phyloP scores from a whole-genome alignment of 1,140 invertebrate genomes.

The Aleiodes sp. region DNA sequence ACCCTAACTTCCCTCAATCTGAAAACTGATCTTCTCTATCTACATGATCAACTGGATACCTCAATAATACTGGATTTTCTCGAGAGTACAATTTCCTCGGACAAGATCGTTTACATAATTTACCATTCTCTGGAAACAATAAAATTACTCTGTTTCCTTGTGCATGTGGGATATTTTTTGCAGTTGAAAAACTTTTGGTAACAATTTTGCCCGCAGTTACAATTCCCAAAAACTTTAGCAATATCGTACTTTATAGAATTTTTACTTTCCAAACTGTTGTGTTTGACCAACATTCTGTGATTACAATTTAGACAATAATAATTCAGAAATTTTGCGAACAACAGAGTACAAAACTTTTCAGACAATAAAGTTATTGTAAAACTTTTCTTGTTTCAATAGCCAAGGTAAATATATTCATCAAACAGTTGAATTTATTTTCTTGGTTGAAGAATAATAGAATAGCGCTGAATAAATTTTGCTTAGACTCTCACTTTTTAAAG shows the following conservation, averaged over 20 bases:
- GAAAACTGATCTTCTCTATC: no score
- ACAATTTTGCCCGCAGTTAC: background rate
- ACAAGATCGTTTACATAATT: background rate
- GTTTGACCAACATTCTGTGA: slow-evolving; percentile 14
- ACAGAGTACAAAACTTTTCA: background rate
- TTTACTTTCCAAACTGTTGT: background rate
- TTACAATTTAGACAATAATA: background rate
- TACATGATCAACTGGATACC: no score
- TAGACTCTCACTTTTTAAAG: no score
- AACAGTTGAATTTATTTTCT: no score
- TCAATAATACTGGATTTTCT: no score
- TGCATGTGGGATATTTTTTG: background rate
- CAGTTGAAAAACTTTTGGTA: background rate
- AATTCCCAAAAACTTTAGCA: slow-evolving; percentile 6
- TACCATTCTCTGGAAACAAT: slow-evolving; percentile 9
- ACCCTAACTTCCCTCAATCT: no score
- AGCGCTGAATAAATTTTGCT: no score
- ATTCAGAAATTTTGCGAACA: background rate
- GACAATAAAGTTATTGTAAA: no score
- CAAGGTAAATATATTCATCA: no score
- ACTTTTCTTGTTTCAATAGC: no score
- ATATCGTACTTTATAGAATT: background rate
- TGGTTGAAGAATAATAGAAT: no score
- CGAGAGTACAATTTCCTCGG: no score
- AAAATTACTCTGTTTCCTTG: background rate